Base-by-base conservation (phyloP, 2,797 vertebrate species). In the Catamblyrhynchus diadema region DNA sequence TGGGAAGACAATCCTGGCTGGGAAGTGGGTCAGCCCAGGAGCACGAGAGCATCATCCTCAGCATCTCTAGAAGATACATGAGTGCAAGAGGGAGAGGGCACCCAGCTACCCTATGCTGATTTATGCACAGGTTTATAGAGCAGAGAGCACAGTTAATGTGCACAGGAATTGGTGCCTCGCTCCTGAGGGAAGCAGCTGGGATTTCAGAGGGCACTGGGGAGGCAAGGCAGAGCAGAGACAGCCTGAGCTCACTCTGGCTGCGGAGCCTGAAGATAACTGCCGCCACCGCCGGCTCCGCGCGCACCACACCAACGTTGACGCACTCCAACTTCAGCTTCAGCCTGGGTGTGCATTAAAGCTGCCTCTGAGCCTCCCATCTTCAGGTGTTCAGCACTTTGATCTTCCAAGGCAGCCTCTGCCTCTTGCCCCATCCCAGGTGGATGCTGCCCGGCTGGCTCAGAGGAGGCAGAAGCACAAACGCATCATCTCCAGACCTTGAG, bases 1-100 rank as follows among this genome's bases (percentile, higher is more conserved):
- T 27, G 1, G 81, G 89, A 81, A 78, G 67, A 84, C 86, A 90
- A 62, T 81, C 88, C 88, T 48, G 77, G 47, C 93, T 91, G 62
- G 89, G 94, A 97, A 96, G 48, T 86, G 86, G 93, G 93, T 94
- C 92, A 93, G 86, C 42, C 75, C 73, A 16, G 67, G 62, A 88
- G 77, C 80, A 86, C 1, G 1, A 88, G 81, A 89, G 84, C 86
- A 89, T 53, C 51, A 2, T 25, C 56, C 74, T 44, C 84, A 45
- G 77, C 80, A 85, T 61, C 82, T 75, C 77, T 21, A 39, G 35
- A 72, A 77, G 3, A 7, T 8, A 50, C 0, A 2, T 16, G 44
- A 7, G 45, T 0, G 0, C 41, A 50, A 15, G 2, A 10, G 22
- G 57, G 23, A 85, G 65, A 73, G n/a, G 30, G 23, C 11, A 12